phyloP scores from a whole-genome alignment of 1,140 invertebrate species.

The Chymomyza costata region DNA sequence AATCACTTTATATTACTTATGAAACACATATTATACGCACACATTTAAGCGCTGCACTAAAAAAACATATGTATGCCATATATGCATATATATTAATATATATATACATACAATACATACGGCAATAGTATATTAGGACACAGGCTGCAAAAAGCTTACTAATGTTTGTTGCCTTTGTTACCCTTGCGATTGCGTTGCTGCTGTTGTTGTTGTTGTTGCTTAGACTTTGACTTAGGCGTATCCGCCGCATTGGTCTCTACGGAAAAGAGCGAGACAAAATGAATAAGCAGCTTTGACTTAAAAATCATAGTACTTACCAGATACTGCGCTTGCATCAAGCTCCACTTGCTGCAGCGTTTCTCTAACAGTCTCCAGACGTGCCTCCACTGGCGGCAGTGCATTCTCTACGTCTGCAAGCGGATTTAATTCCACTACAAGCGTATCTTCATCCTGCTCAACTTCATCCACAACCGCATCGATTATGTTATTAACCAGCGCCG shows the following conservation, averaged over 20 bases:
- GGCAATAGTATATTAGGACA: slow-evolving; percentile 12
- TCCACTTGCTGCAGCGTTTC: slow-evolving; percentile 30
- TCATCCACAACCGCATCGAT: neutral
- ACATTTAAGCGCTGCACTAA: slow-evolving; percentile 16
- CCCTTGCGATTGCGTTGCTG: slow-evolving; percentile 29
- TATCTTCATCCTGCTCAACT: slow-evolving; percentile 16
- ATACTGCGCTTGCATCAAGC: slow-evolving; percentile 6
- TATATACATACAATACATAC: slow-evolving; percentile 22
- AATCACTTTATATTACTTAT: too few relatives aligned
- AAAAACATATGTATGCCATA: slow-evolving; percentile 47
- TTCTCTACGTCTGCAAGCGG: neutral
- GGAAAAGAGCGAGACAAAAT: too few relatives aligned
- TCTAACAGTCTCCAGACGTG: slow-evolving; percentile 15
- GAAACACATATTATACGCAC: too few relatives aligned
- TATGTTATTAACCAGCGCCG: neutral
- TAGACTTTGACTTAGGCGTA: slow-evolving; percentile 6
- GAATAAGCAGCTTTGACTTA: too few relatives aligned
- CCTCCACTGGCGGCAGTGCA: slow-evolving; percentile 5
- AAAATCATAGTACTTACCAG: neutral
- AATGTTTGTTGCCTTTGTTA: slow-evolving; percentile 36
- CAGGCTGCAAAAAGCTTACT: neutral
- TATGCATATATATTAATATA: slow-evolving; percentile 13
- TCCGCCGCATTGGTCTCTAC: neutral
- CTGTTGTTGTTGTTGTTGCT: slow-evolving; percentile 13
- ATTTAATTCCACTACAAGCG: slow-evolving; percentile 28